Percentiles rank a stretch among this genome's conserved stretches.
These are phyloP conservation scores for Spodoptera exigua DNA, from an alignment of 2,888 invertebrate genomes.

Conservation along the genomic window DNA sequence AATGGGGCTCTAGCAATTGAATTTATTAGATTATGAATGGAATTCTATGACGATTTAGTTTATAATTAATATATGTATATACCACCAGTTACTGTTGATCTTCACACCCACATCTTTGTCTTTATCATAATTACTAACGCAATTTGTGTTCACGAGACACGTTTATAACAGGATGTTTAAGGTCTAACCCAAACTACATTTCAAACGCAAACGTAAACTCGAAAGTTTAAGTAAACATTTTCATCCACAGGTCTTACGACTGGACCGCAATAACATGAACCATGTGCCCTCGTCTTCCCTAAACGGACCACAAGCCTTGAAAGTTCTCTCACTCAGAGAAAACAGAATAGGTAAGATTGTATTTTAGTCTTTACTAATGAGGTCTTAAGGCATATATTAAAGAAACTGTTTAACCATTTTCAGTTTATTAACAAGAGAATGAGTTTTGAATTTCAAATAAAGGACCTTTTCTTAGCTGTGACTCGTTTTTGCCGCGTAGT, in stretches of 20 bases:
- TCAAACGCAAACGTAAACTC: conserved; percentile 28
- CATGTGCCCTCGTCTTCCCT: conserved; percentile 93
- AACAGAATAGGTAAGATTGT: conserved; percentile 93
- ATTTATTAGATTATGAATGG: too few species aligned
- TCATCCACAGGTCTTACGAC: conserved; percentile 91
- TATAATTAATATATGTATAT: too few species aligned
- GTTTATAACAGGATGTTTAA: background rate
- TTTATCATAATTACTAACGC: too few species aligned
- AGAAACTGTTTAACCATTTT: conserved; percentile 14
- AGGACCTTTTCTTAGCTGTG: background rate
- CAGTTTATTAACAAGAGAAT: conserved; percentile 16
- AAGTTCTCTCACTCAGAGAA: conserved; percentile 92
- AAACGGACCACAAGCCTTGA: conserved; percentile 93
- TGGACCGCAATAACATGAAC: conserved; percentile 94
- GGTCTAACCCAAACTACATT: conserved; percentile 22
- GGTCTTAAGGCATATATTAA: conserved; percentile 17
- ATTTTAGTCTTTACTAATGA: conserved; percentile 23
- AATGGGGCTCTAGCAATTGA: too few species aligned
- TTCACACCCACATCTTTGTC: too few species aligned
- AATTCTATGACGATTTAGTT: too few species aligned
- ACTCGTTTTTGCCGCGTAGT: conserved; percentile 13
- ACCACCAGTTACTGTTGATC: too few species aligned
- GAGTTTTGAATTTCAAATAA: conserved; percentile 11
- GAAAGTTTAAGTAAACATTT: conserved; percentile 48
- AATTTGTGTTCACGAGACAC: too few species aligned